Evolutionary conservation across 1,140 invertebrate genomes (phyloP).

Genomic region (Sminthurinus signatus): DNA sequence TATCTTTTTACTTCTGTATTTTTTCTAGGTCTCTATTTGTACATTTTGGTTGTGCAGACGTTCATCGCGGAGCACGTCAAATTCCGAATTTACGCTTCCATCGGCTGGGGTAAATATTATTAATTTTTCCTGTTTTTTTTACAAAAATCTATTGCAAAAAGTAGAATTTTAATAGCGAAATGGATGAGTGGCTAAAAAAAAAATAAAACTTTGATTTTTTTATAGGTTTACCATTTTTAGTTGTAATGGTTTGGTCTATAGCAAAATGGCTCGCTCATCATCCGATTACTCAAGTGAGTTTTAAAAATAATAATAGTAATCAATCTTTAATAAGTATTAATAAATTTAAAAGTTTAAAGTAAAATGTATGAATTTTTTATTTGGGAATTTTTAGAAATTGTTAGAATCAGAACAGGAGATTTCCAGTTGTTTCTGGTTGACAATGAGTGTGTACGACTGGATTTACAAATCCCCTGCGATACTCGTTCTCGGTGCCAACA

Average conservation of each 20-base stretch:
- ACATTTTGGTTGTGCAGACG: slow-evolving; percentile 86
- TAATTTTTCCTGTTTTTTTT: too few species aligned
- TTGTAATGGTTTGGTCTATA: slow-evolving; percentile 62
- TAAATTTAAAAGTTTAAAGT: too few species aligned
- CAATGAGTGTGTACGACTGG: slow-evolving; percentile 66
- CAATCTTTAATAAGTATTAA: too few species aligned
- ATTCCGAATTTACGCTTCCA: slow-evolving; percentile 70
- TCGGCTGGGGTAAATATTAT: slow-evolving; percentile 97
- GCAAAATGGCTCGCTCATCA: slow-evolving; percentile 48
- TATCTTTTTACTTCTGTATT: too few species aligned
- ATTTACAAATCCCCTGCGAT: slow-evolving; percentile 69
- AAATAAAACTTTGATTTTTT: slow-evolving; percentile 24
- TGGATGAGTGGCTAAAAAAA: too few species aligned
- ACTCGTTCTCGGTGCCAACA: slow-evolving; percentile 66
- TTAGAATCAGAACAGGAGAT: slow-evolving; percentile 4
- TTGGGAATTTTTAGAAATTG: too few species aligned
- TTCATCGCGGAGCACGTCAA: slow-evolving; percentile 84
- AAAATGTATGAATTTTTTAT: too few species aligned
- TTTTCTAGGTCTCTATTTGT: slow-evolving; percentile 74
- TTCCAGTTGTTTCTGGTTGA: slow-evolving; percentile 55
- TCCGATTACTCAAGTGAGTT: too few species aligned
- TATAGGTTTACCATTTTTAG: slow-evolving; percentile 60
- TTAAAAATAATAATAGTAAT: too few species aligned
- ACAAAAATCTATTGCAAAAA: too few species aligned
- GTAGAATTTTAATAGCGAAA: not conserved